Conservation (phyloP, 2,113 vertebrate species). For the Anoura caudifer region DNA sequence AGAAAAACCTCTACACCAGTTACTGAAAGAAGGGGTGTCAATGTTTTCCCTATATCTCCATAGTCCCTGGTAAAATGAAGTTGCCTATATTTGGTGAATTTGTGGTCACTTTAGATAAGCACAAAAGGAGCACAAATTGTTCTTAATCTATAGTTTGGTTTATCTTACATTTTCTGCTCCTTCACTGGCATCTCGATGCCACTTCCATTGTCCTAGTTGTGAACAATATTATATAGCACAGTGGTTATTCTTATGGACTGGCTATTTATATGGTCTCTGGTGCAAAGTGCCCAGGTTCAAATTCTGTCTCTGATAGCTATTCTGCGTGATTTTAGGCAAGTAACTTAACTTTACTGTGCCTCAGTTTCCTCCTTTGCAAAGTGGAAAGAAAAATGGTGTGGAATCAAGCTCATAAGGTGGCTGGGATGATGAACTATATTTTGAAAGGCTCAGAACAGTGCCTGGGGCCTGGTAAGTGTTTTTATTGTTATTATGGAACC, state of each 20-base stretch:
- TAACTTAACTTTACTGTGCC: neutral
- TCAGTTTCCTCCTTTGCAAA: neutral
- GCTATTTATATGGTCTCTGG: neutral
- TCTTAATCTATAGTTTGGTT: neutral
- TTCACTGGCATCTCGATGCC: neutral
- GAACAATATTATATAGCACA: neutral
- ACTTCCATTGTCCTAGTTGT: neutral
- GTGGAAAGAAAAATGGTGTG: neutral
- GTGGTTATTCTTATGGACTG: neutral
- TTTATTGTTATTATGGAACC: neutral
- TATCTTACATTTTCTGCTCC: neutral
- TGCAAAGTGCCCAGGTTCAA: neutral
- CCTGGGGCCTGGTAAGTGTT: neutral
- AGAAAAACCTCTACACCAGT: neutral
- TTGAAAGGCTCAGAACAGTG: neutral
- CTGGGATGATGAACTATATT: neutral
- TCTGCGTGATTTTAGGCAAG: neutral
- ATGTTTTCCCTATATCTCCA: neutral
- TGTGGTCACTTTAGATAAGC: neutral
- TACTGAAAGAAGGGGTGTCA: neutral
- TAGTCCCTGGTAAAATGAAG: neutral
- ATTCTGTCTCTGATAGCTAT: neutral
- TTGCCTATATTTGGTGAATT: neutral
- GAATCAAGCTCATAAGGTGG: neutral
- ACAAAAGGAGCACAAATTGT: neutral